Conservation (phyloP, 1,140 invertebrate genomes). For the Branchinecta lindahli region DNA sequence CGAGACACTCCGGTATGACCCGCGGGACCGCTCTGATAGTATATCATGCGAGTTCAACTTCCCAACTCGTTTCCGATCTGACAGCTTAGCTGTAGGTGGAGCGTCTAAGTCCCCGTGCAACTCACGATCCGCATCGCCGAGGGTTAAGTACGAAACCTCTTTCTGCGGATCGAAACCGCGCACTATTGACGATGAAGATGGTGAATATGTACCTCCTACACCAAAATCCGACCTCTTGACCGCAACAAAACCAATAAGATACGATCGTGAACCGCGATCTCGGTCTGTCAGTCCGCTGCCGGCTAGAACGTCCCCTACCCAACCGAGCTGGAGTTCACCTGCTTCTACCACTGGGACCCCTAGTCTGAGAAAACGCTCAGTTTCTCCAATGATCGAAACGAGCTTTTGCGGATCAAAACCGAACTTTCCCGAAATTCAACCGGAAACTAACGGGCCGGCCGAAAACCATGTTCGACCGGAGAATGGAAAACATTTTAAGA, state of each 20-base stretch:
- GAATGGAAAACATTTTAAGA: too few relatives aligned
- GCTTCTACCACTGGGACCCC: too few relatives aligned
- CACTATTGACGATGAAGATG: background rate
- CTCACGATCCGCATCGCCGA: background rate
- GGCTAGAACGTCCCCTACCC: background rate
- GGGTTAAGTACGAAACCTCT: background rate
- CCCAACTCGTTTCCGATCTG: background rate
- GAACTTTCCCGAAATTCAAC: too few relatives aligned
- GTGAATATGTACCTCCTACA: too few relatives aligned
- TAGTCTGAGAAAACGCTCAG: too few relatives aligned
- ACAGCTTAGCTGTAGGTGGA: background rate
- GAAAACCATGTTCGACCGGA: too few relatives aligned
- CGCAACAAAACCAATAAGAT: background rate
- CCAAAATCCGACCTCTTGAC: background rate
- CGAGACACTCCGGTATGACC: background rate
- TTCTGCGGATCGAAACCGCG: background rate
- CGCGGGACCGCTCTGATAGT: background rate
- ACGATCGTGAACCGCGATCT: conserved; percentile 2
- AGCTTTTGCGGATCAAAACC: too few relatives aligned
- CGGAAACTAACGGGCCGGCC: too few relatives aligned
- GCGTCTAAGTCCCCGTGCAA: background rate
- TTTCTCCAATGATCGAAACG: too few relatives aligned
- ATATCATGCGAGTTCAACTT: background rate
- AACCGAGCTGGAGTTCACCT: too few relatives aligned
- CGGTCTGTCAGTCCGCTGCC: conserved; percentile 12